A percentile compares a stretch with the other conserved stretches of the same genome.
Evolutionary conservation across 2,888 invertebrate species (phyloP).

Genomic region (Sphaerophoria taeniata): DNA sequence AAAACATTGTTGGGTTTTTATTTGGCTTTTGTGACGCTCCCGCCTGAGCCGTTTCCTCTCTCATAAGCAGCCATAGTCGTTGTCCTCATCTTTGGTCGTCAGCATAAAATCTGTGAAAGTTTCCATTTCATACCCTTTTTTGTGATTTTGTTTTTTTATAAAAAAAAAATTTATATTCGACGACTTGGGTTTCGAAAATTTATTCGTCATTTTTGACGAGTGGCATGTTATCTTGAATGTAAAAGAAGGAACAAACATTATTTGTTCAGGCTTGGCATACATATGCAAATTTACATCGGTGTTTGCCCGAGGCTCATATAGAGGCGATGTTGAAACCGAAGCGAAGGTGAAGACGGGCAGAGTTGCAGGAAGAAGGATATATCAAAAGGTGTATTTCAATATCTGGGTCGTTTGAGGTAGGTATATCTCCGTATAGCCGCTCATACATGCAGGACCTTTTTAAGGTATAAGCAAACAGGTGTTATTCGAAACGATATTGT

Average conservation of each 20-base stretch:
- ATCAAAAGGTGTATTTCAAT: slow-evolving; percentile 70
- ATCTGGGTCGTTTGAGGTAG: slow-evolving; percentile 60
- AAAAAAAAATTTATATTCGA: background rate
- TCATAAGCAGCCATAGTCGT: too few relatives aligned
- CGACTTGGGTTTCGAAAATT: slow-evolving; percentile 46
- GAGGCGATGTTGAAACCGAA: too few relatives aligned
- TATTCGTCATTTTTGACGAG: slow-evolving; percentile 71
- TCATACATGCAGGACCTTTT: background rate
- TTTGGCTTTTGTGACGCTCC: slow-evolving; percentile 33
- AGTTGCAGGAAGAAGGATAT: slow-evolving; percentile 45
- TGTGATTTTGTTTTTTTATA: background rate
- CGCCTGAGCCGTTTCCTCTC: background rate
- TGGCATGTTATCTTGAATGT: slow-evolving; percentile 70
- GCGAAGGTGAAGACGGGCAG: too few relatives aligned
- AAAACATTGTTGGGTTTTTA: slow-evolving; percentile 31
- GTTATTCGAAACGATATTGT: slow-evolving; percentile 70
- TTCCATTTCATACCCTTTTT: slow-evolving; percentile 51
- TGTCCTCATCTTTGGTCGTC: background rate
- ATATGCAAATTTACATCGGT: slow-evolving; percentile 68
- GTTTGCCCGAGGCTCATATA: slow-evolving; percentile 39
- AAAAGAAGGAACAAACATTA: slow-evolving; percentile 63
- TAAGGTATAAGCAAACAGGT: slow-evolving; percentile 66
- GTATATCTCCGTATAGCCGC: background rate
- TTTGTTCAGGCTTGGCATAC: slow-evolving; percentile 65
- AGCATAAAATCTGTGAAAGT: slow-evolving; percentile 1